phyloP scores from a whole-genome alignment of 2,888 invertebrate species.

The Homarus gammarus region DNA sequence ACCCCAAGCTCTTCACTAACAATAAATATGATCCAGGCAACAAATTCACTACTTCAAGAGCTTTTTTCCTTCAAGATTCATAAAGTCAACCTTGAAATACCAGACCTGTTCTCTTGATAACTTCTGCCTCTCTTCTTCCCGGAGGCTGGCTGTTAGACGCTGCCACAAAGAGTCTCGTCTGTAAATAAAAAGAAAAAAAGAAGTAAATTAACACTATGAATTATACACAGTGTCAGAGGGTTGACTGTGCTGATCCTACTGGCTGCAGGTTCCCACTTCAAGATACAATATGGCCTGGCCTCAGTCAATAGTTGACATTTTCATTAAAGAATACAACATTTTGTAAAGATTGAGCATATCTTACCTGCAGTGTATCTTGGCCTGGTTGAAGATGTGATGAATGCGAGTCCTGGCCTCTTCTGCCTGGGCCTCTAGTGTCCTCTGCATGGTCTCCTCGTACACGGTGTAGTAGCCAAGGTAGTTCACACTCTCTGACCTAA shows the following conservation, averaged over 20 bases:
- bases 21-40: too few species aligned
- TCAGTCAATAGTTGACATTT: too few species aligned
- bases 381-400: constrained; percentile 83
- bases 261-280: too few species aligned
- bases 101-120: constrained; percentile 77
- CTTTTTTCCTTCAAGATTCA: too few species aligned
- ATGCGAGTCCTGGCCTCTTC: constrained; percentile 82
- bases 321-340: too few species aligned
- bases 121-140: constrained; percentile 75
- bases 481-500: constrained; percentile 84
- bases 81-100: background rate
- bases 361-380: constrained; percentile 83
- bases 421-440: constrained; percentile 83
- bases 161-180: constrained; percentile 86
- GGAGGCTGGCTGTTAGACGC: constrained; percentile 81
- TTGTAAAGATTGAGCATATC: too few species aligned
- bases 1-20: too few species aligned
- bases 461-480: constrained; percentile 86
- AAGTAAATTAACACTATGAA: too few species aligned
- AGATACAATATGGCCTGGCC: too few species aligned
- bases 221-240: too few species aligned
- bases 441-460: constrained; percentile 85
- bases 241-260: too few species aligned
- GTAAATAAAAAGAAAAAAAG: background rate
- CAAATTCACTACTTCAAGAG: background rate